phyloP scores from a whole-genome alignment of 2,113 vertebrate genomes.

The Hyperoodon ampullatus region DNA sequence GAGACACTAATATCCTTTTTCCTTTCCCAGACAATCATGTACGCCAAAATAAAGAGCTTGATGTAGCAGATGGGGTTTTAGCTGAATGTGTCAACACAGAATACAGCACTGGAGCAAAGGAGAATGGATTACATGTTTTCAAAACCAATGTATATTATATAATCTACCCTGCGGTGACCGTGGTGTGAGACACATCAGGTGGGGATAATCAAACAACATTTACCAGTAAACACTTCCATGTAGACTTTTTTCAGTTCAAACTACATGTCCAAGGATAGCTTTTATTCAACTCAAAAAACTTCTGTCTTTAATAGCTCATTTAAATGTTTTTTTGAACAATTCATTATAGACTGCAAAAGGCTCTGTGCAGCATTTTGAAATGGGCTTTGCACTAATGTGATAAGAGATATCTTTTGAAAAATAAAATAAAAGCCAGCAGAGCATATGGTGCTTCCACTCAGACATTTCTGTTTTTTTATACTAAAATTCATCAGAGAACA shows the following conservation, averaged over 20 bases:
- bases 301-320: constrained; percentile 62
- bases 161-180: constrained; percentile 55
- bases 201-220: constrained; percentile 52
- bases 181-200: constrained; percentile 39
- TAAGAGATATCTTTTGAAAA: constrained; percentile 67
- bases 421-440: constrained; percentile 62
- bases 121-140: constrained; percentile 67
- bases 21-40: constrained; percentile 58
- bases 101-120: constrained; percentile 27
- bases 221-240: constrained; percentile 53
- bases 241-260: constrained; percentile 51
- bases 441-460: constrained; percentile 54
- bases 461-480: background rate
- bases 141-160: constrained; percentile 64
- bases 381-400: constrained; percentile 56
- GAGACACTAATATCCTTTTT: constrained; percentile 54
- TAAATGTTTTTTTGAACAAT: constrained; percentile 50
- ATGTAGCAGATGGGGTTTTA: constrained; percentile 55
- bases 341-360: constrained; percentile 54
- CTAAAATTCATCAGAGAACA: constrained; percentile 48
- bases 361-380: constrained; percentile 60
- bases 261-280: constrained; percentile 42
- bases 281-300: constrained; percentile 67
- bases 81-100: constrained; percentile 64
- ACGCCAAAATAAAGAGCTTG: constrained; percentile 63